Evolutionary conservation across 2,113 vertebrate species (phyloP).

Genomic region (Indicator maculatus): DNA sequence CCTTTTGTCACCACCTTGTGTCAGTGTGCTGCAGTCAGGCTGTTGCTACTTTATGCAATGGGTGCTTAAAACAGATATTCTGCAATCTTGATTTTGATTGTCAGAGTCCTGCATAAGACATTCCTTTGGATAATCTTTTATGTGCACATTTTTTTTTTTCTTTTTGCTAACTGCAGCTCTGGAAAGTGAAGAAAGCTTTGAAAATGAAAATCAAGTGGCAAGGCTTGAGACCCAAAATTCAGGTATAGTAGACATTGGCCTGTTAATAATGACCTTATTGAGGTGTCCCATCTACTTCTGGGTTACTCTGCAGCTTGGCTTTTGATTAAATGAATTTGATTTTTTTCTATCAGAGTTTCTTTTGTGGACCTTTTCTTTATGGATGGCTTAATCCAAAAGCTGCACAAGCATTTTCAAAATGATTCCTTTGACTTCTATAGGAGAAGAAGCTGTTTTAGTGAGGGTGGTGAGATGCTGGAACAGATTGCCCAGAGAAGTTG

Average conservation of each 20-base stretch:
- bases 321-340: neutral
- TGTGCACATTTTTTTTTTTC: neutral
- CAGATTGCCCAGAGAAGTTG: no score
- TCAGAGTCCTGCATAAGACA: neutral
- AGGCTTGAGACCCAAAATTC: slow-evolving; percentile 81
- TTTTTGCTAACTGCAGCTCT: slow-evolving; percentile 78
- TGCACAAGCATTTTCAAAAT: neutral
- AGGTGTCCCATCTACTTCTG: neutral
- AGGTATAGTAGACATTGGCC: slow-evolving; percentile 73
- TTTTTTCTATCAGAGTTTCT: neutral
- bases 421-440: neutral
- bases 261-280: neutral
- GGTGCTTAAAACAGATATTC: neutral
- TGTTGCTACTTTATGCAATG: neutral
- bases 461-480: no score
- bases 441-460: neutral
- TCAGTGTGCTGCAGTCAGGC: neutral
- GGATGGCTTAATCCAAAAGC: neutral
- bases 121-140: neutral
- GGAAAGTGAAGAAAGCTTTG: slow-evolving; percentile 95
- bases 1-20: neutral
- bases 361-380: neutral
- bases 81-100: neutral
- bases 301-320: neutral
- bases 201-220: slow-evolving; percentile 91